Base-by-base conservation (phyloP, 2,797 vertebrate genomes). In the Rhodeus uyekii region DNA sequence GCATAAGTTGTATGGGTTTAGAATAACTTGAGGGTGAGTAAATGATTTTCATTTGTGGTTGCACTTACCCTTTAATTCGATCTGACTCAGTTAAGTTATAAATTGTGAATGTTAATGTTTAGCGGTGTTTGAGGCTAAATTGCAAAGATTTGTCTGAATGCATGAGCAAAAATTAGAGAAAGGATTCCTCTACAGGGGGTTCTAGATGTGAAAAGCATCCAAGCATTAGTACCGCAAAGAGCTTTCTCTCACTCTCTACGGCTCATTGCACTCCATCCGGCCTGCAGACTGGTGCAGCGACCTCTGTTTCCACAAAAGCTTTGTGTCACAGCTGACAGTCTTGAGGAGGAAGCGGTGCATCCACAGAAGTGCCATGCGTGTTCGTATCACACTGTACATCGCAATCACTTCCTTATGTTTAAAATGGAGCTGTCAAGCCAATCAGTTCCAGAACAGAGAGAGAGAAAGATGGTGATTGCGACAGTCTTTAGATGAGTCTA, bases 361-460 rank as follows among this genome's bases (percentile, higher is more conserved):
- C 82, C 64, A 18, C 24, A 5, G 84, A 76, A 53, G 71, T 67
- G 36, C 89, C 83, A 89, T 8, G 90, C 90, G 84, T 92, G 90
- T 88, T 88, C 64, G 69, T 80, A 85, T 86, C 89, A 87, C 85
- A 85, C 75, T 86, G 86, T 82, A 85, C 88, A 91, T 89, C 83
- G 89, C 92, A 93, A 92, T 94, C 91, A 90, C 90, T 36, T 88
- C 88, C 88, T 86, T 83, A 87, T 79, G 87, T 86, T 88, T 89
- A 87, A 93, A 93, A 95, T 93, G 89, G 92, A 94, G 91, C 91
- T 94, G 92, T 94, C 92, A 92, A 88, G 86, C 87, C 90, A 91
- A 92, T 91, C 87, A 87, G 71, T 84, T 89, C 89, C 88, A 85
- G 86, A 78, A 34, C 78, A 81, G 71, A 10, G 83, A 86, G 83